Conservation (phyloP, 2,113 vertebrate genomes). For the Dolichallabes microphthalmus region DNA sequence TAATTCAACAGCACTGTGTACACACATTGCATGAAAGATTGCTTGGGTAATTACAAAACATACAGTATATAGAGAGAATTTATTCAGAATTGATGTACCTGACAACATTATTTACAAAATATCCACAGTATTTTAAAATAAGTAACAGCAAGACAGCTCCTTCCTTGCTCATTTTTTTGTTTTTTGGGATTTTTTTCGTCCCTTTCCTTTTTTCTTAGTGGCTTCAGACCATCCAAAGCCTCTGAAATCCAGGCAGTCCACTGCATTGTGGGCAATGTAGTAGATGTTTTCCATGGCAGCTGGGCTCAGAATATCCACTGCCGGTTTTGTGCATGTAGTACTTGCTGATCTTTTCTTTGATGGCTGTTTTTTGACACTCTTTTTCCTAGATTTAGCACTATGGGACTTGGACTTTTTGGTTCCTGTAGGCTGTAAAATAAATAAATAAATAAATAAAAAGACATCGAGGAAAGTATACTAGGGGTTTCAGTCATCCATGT, state of each 20-base stretch:
- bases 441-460: constrained; percentile 1
- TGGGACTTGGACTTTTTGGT: constrained; percentile 65
- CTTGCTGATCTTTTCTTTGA: constrained; percentile 55
- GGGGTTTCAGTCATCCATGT: neutral
- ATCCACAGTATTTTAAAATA: neutral
- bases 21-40: neutral
- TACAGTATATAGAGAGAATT: neutral
- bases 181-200: constrained; percentile 38
- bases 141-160: neutral
- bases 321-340: constrained; percentile 54
- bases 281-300: constrained; percentile 81
- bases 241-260: constrained; percentile 74
- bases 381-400: constrained; percentile 60
- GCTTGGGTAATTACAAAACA: neutral
- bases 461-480: too few species aligned
- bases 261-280: constrained; percentile 83
- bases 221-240: constrained; percentile 78
- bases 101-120: neutral
- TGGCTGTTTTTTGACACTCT: constrained; percentile 52
- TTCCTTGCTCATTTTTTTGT: constrained; percentile 50
- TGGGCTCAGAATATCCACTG: constrained; percentile 76
- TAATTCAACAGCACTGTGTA: neutral
- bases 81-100: neutral
- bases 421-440: constrained; percentile 69
- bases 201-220: constrained; percentile 71